Base-by-base conservation (phyloP, 2,113 vertebrate species). In the Pungitius pungitius region DNA sequence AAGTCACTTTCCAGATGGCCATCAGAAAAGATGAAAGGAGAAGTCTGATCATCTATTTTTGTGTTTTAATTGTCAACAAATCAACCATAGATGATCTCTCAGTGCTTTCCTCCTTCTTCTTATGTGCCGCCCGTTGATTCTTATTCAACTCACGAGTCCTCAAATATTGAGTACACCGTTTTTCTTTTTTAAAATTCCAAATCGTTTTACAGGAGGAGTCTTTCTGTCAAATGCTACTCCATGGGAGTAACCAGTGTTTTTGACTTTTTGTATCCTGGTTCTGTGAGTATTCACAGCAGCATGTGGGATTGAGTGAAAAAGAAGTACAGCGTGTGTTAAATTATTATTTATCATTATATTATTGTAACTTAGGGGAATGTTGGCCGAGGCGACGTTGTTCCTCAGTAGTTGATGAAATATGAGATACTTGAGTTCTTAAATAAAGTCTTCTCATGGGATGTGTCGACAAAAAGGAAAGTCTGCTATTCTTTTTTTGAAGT, bases 11-110 rank as follows among this genome's bases (percentile, higher is more conserved):
- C 45, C 62, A 65, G 35, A 27, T 24, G 62, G 39, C 63, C 62
- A 59, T 80, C 51, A 33, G 58, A 85, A 14, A 40, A 64, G 61
- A 69, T 69, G 14, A n/a, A 77, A 75, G 51, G 15, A 47, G 14
- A 45, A 65, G 55, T 15, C 37, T 51, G 13, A 17, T 15, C 15
- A 4, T 73, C 26, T 43, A 5, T 64, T 35, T 43, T 60, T 70
- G 55, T 72, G 57, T 30, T 3, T 42, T 45, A n/a, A 3, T 55
- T 49, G 15, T 13, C 39, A 76, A 55, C 58, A 74, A 77, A 52
- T 67, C 26, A 30, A 30, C 10, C 24, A 59, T 33, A 4, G 26
- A 22, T 13, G 7, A n/a, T 1, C 40, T 8, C 20, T 27, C 45
- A 33, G 2, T 52, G 52, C 33, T 30, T 68, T 57, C 49, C n/a